Percentiles rank a stretch among this genome's conserved stretches.
Conservation (phyloP, 1,140 invertebrate species). For the Muscidifurax raptorellus region DNA sequence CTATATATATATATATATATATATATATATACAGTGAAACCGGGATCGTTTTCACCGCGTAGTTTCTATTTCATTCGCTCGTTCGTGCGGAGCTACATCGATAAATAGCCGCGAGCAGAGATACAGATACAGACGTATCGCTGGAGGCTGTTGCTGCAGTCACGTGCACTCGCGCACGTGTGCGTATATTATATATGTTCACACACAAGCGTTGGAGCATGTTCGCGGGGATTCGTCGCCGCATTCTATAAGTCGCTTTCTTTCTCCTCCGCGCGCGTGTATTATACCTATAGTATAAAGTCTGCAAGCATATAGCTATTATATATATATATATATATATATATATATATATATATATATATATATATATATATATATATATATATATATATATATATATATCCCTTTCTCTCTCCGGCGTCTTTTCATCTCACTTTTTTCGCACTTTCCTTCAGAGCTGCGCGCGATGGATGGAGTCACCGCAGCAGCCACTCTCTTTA, state of each 20-base stretch:
- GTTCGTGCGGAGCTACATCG: background rate
- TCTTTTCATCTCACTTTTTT: slow-evolving; percentile 22
- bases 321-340: no score
- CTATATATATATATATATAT: no score
- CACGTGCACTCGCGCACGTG: slow-evolving; percentile 41
- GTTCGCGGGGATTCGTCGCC: slow-evolving; percentile 42
- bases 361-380: no score
- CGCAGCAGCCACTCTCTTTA: background rate
- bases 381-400: no score
- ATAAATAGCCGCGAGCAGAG: background rate
- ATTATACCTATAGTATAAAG: no score
- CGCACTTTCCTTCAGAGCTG: slow-evolving; percentile 8
- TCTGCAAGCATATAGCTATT: no score
- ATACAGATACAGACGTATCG: background rate
- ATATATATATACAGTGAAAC: no score
- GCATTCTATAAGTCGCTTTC: slow-evolving; percentile 51
- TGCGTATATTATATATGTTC: background rate
- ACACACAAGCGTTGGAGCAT: background rate
- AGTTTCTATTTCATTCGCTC: slow-evolving; percentile 33
- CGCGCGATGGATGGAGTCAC: background rate
- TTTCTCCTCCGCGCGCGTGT: background rate
- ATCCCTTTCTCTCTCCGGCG: background rate
- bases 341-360: no score
- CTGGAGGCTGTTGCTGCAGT: slow-evolving; percentile 15
- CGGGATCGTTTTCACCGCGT: background rate